phyloP scores from a whole-genome alignment of 1,140 invertebrate genomes.

The Lamellibrachia luymesi region DNA sequence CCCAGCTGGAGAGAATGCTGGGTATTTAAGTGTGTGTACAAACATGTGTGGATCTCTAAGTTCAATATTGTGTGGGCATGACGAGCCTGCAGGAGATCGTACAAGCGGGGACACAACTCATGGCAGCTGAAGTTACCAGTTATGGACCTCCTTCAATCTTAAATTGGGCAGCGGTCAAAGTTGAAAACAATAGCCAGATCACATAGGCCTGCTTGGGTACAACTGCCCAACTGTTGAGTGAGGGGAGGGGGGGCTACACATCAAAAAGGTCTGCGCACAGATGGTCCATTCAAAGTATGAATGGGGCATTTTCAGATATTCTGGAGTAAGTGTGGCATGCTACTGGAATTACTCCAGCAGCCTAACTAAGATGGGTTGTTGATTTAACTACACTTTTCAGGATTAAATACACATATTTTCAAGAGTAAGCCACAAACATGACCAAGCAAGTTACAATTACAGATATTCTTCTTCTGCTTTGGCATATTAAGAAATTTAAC shows the following conservation, averaged over 20 bases:
- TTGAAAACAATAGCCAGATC: not conserved
- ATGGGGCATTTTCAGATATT: too few species aligned
- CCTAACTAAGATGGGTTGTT: not conserved
- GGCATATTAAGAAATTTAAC: not conserved
- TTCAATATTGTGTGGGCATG: not conserved
- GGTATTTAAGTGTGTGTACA: not conserved
- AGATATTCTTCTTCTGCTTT: not conserved
- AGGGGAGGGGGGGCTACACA: too few species aligned
- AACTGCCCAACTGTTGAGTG: not conserved
- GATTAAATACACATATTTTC: not conserved
- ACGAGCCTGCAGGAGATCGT: not conserved
- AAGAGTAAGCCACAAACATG: not conserved
- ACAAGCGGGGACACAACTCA: not conserved
- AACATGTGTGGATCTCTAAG: not conserved
- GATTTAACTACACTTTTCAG: not conserved
- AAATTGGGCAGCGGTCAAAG: not conserved
- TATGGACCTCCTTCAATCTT: not conserved
- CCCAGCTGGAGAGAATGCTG: not conserved
- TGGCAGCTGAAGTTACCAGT: not conserved
- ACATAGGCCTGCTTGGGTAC: not conserved
- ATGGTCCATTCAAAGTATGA: too few species aligned
- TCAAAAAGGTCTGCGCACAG: not conserved
- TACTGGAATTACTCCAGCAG: not conserved
- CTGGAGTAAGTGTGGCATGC: too few species aligned
- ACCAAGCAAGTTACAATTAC: not conserved